Conservation (phyloP, 2,797 vertebrate genomes). For the Fratercula arctica region DNA sequence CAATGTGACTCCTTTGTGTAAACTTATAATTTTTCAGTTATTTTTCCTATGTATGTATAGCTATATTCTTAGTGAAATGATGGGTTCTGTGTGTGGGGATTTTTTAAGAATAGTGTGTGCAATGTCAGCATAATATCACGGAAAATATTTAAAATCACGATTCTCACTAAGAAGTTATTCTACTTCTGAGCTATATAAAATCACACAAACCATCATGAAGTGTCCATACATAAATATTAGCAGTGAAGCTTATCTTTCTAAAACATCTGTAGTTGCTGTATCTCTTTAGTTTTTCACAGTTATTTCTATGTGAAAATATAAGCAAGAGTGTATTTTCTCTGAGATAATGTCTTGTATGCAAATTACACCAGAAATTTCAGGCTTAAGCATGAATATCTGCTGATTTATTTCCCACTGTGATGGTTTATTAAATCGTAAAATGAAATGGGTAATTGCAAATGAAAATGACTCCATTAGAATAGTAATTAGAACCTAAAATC, state of each 20-base stretch:
- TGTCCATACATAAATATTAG: neutral
- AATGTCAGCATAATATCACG: slow-evolving; percentile 2
- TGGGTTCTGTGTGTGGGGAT: neutral
- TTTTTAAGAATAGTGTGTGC: neutral
- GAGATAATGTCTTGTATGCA: neutral
- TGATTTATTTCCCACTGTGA: slow-evolving; percentile 42
- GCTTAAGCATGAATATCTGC: slow-evolving; percentile 10
- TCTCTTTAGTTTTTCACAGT: neutral
- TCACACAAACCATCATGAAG: neutral
- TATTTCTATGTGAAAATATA: neutral
- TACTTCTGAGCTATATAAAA: slow-evolving; percentile 8
- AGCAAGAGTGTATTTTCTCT: neutral
- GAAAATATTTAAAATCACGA: slow-evolving; percentile 41
- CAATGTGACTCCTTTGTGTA: slow-evolving; percentile 6
- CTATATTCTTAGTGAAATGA: slow-evolving; percentile 42
- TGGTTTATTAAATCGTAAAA: slow-evolving; percentile 40
- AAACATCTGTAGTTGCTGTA: neutral
- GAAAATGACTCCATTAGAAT: slow-evolving; percentile 56
- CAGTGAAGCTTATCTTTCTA: neutral
- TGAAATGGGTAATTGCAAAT: slow-evolving; percentile 58
- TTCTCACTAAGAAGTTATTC: slow-evolving; percentile 7
- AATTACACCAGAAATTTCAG: slow-evolving; percentile 53
- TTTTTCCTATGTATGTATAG: slow-evolving; percentile 41
- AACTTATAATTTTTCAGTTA: slow-evolving; percentile 53
- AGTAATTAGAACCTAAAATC: slow-evolving; percentile 63